Base-by-base conservation (phyloP, 2,888 invertebrate species). In the Xestia xanthographa region DNA sequence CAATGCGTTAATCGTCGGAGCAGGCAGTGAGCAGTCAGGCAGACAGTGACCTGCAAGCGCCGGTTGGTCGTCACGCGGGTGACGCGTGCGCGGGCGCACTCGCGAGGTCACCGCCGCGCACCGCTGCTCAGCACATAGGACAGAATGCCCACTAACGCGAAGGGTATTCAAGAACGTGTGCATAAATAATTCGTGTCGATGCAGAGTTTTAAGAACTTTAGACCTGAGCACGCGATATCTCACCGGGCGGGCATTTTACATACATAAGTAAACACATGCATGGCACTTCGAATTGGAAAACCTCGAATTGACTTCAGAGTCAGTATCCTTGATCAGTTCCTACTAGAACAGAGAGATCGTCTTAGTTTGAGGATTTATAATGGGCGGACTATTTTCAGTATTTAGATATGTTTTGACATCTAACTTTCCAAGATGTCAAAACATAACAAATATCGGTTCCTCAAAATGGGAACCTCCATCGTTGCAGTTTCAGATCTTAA, bases 1-100 rank as follows among this genome's bases (percentile, higher is more conserved):
- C 88, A 88, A 88, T 88, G 88, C 91, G 89, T 88, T 89, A 91
- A 91, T 91, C 89, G 90, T 85, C 80, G 83, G 86, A 86, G 82
- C 78, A 82, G 81, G 86, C 85, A 72, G 78, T 66, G 80, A 72
- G 43, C 41, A 43, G 41, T 63, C 81, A 69, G 67, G 77, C 84
- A 90, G 89, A 86, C 89, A 88, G 85, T 90, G 90, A 90, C 90
- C 89, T 86, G 89, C 80, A 83, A 84, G 86, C 83, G 86, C 81
- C 87, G 83, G 85, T 84, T 83, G 87, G 80, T 82, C 63, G 63
- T 63, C 63, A 63, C 90, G 90, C 87, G 87, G 87, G 75, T 82
- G 86, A 85, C 83, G 87, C 90, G 90, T 90, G 90, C 86, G 87
- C 83, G 74, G 79, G 75, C 85, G 83, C 85, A 70, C 70, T 67